Conservation (phyloP, 2,797 vertebrate species). For the Phoxinus dragarum region DNA sequence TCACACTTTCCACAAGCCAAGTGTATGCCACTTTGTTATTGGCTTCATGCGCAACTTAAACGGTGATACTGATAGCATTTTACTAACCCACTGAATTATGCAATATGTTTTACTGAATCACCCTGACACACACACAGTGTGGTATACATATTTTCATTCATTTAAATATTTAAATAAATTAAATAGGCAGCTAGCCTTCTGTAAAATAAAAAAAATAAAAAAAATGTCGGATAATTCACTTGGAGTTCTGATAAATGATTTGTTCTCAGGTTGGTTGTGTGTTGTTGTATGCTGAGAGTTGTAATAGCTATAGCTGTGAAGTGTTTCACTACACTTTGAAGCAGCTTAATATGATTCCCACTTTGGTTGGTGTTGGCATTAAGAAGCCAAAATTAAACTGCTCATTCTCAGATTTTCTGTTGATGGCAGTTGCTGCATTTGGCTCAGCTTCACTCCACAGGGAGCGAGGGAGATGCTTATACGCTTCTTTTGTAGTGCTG, state of each 20-base stretch:
- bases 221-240: background rate
- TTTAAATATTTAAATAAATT: background rate
- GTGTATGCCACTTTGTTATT: background rate
- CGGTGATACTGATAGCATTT: background rate
- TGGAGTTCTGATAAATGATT: background rate
- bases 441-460: slow-evolving; percentile 19
- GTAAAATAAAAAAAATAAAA: background rate
- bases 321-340: slow-evolving; percentile 2
- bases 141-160: background rate
- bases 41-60: background rate
- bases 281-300: background rate
- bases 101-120: background rate
- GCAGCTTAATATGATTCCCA: slow-evolving; percentile 4
- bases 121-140: too few species aligned
- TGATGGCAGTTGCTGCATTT: slow-evolving; percentile 13
- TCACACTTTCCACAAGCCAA: background rate
- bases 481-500: slow-evolving; percentile 26
- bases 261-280: background rate
- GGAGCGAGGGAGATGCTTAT: slow-evolving; percentile 19
- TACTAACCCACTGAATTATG: background rate
- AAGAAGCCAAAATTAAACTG: slow-evolving; percentile 46
- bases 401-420: slow-evolving; percentile 44
- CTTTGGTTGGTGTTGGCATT: slow-evolving; percentile 34
- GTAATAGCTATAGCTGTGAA: background rate
- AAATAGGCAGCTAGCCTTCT: background rate